Conservation (phyloP, 2,797 vertebrate genomes). For the Coendou prehensilis region DNA sequence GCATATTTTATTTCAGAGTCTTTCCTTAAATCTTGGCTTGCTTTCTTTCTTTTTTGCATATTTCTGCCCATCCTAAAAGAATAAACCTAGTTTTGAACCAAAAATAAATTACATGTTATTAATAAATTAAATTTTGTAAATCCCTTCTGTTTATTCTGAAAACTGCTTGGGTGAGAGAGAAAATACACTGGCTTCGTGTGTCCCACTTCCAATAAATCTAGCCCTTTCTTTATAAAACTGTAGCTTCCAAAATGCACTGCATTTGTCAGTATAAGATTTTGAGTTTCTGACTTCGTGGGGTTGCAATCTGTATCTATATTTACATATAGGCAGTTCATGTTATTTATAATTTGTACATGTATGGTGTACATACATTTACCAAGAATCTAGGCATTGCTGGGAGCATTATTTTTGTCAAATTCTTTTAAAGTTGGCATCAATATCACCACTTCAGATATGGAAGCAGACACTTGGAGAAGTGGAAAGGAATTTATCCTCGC, state of each 20-base stretch:
- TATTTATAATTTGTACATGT: conserved; percentile 70
- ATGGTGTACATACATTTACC: conserved; percentile 57
- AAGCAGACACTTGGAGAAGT: conserved; percentile 51
- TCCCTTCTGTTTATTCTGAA: conserved; percentile 78
- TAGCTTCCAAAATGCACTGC: conserved; percentile 38
- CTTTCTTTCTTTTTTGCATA: conserved; percentile 66
- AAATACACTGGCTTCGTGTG: conserved; percentile 62
- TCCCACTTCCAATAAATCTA: conserved; percentile 22
- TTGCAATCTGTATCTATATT: conserved; percentile 75
- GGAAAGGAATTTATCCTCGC: background rate
- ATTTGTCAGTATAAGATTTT: conserved; percentile 63
- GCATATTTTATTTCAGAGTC: conserved; percentile 82
- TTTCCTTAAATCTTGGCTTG: conserved; percentile 78
- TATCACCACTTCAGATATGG: background rate
- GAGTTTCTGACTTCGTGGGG: conserved; percentile 35
- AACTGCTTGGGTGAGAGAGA: conserved; percentile 63
- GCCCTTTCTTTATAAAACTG: conserved; percentile 59
- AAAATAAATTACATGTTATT: conserved; percentile 78
- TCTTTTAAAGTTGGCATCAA: conserved; percentile 36
- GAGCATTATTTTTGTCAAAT: conserved; percentile 64
- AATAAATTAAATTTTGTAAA: conserved; percentile 78
- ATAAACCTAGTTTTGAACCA: conserved; percentile 66
- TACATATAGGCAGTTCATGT: conserved; percentile 75
- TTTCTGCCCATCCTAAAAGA: conserved; percentile 68
- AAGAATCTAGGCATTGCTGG: conserved; percentile 39